Evolutionary conservation across 2,888 invertebrate genomes (phyloP), one percentile per base, ranked within the genome.

Genomic region (Lasioglossum lativentre): DNA sequence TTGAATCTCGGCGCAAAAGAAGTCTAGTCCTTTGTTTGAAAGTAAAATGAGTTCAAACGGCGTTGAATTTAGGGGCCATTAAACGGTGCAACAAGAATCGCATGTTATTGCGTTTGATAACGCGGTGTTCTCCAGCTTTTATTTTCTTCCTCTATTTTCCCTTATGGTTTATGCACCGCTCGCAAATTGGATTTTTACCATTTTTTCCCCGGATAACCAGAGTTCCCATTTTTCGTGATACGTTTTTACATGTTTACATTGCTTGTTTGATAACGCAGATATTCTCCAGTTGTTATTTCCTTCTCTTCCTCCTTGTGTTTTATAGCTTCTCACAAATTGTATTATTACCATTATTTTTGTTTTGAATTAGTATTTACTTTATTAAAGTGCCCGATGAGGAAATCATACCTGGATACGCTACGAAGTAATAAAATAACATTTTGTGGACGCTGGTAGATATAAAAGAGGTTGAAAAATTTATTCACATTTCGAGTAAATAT

Each of bases 21-120:
- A 70, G 52, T 45, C 27, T 27, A 10, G 42, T 40, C 30, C 40
- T 70, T 70, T 71, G 52, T 71, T 47, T 27, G 77, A 70, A 70
- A 47, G 70, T 78, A 71, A 78, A 78, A 40, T 59, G 71, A 78
- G 56, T 42, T 59, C 10, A 19, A 71, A 6, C 71, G 47, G n/a
- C 45, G 59, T 34, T 40, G 71, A 78, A 78, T 45, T 72, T 30
- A 59, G 42, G 42, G 45, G 42, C 56, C 56, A 72, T 78, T 78
- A 78, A 78, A 30, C 5, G 30, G 16, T 42, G 72, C 72, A 72
- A 70, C 59, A 42, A 52, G 52, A 72, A 72, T 23, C 10, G n/a
- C 38, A 47, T 72, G 72, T 45, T 73, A 63, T 74, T 47, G 14
- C 66, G n/a, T 79, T 38, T 38, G 63, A 66, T 74, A 74, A 27